Evolutionary conservation across 2,797 vertebrate genomes (phyloP), one percentile per base, ranked within the genome.

Genomic region (Ptychadena robeensis): DNA sequence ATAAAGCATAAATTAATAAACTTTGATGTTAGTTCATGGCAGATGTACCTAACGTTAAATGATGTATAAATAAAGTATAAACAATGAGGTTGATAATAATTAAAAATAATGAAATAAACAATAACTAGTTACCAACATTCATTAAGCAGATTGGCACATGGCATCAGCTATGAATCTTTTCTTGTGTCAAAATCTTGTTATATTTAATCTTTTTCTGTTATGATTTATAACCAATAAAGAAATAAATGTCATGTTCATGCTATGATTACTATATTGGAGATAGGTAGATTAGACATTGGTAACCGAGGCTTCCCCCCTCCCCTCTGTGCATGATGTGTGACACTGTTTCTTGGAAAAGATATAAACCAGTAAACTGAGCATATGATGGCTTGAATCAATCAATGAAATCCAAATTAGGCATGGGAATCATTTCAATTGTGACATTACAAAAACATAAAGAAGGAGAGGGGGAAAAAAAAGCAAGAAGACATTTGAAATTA

Each of bases 281-380:
- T 93, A 95, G 93, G 91, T 95, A 96, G 95, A 93, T 92, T 94
- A 97, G 96, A 93, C 93, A 95, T 92, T 93, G 91, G 89, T 90
- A 94, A 93, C 89, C 89, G 91, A 91, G 90, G 86, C 92, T 95
- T 94, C 94, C 22, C 11, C 8, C 94, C 94, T 94, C 94, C 91
- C 92, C 88, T 92, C 93, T 95, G 91, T 98, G 98, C 98, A 99
- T 99, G 97, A 92, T 94, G 93, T 95, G 92, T 95, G 95, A 93
- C 93, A 94, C 89, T 92, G 92, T 94, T 92, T 93, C 32, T 91
- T 93, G 63, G 94, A 95, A 96, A 96, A 97, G 97, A 97, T 96
- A 96, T 94, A 94, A 95, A 94, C 91, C 89, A 92, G 91, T 88
- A 89, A 53, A 91, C 90, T 93, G 89, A 90, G 89, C 87, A 87